phyloP scores from a whole-genome alignment of 2,113 vertebrate genomes.

The Bubo blakistoni region DNA sequence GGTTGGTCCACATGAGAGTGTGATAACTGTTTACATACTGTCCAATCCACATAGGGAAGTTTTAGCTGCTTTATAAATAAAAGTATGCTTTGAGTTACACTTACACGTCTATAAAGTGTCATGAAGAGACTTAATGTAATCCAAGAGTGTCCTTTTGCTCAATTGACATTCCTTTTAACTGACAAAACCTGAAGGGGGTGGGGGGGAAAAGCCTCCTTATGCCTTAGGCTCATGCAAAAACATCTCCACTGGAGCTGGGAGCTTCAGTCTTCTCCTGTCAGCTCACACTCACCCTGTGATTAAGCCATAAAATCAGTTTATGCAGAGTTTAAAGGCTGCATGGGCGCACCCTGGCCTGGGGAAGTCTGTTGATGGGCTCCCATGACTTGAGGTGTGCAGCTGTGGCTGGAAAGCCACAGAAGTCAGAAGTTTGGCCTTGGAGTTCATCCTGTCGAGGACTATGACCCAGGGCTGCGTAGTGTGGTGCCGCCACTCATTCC shows the following conservation, averaged over 20 bases:
- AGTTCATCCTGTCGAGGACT: not conserved
- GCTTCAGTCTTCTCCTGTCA: not conserved
- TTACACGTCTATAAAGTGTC: not conserved
- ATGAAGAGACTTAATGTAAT: not conserved
- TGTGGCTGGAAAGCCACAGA: not conserved
- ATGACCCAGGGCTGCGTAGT: not conserved
- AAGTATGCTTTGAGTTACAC: not conserved
- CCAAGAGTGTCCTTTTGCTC: not conserved
- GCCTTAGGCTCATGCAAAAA: not conserved
- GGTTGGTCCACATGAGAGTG: not conserved
- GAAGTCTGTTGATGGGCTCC: not conserved
- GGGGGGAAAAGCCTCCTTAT: not conserved
- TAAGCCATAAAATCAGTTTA: not conserved
- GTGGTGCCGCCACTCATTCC: not conserved
- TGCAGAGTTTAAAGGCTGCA: not conserved
- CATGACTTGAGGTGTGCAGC: not conserved
- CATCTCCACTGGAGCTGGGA: not conserved
- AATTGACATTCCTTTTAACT: not conserved
- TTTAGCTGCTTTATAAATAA: not conserved
- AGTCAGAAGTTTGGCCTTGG: not conserved
- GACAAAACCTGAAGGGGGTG: not conserved
- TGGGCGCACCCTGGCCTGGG: not conserved
- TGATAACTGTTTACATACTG: not conserved
- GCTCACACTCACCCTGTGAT: accelerated
- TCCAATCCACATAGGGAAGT: not conserved